Base-by-base conservation (phyloP, 2,888 invertebrate species). In the Listrodromus nycthemerus region DNA sequence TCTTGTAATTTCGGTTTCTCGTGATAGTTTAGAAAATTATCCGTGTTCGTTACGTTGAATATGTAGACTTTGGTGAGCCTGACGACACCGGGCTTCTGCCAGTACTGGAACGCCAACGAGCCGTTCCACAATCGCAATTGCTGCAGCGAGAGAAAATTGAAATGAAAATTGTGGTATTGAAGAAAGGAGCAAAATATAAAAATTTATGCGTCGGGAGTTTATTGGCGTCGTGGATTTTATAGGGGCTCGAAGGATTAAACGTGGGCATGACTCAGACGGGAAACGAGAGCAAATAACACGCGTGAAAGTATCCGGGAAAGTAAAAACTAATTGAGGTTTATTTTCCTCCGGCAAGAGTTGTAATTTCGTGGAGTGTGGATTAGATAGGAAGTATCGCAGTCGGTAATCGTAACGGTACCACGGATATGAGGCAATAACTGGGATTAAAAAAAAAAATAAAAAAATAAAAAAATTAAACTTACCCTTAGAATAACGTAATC, bases 401-500 rank as follows among this genome's bases (percentile, higher is more conserved):
- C 73, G 48, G 41, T 13, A 48, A 61, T 55, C 30, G 8, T 63
- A 76, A 70, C 70, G 41, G 13, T 65, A 45, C 37, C 52, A 21
- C 16, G 8, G 41, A 41, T 41, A 41, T 41, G 41, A 16, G 41
- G 13, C 41, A 41, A 41, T 41, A 41, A 10, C 10, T 27, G 24
- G 70, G 33, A 19, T 65, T 6, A 2, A 41, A 52, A 19, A 58
- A 67, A 69, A 82, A 27, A n/a, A 19, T 65, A 5, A 2, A 41
- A 52, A 19, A 58, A 67, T 50, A 82, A 27, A 83, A 16, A 74
- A 71, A 78, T 19, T 24, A 16, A 13, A 92, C 94, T 94, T 93
- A 97, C 97, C 95, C 97, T 96, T 94, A 97, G 95, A 93, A 98
- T 96, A 90, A 97, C 95, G 94, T 97, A 97, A 93, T 98, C 97